These are phyloP conservation scores for Loripinus fragilis DNA, from an alignment of 2,888 invertebrate species.

Conservation along the genomic window DNA sequence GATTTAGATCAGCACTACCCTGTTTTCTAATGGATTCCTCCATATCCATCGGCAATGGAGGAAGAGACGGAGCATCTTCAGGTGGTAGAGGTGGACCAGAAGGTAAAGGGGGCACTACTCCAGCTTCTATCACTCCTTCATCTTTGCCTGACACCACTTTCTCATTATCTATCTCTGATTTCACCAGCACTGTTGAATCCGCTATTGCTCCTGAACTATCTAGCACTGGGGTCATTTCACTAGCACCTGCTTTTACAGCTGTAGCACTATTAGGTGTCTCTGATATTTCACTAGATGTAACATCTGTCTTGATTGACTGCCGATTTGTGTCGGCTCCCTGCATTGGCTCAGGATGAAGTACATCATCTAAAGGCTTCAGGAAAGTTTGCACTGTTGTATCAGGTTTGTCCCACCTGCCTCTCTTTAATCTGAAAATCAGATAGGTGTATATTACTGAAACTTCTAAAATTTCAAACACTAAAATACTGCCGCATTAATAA, in stretches of 20 bases:
- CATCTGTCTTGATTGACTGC: background rate
- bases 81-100: background rate
- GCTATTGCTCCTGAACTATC: background rate
- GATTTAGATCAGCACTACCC: background rate
- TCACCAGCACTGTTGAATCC: background rate
- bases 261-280: background rate
- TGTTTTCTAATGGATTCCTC: background rate
- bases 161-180: background rate
- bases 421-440: slow-evolving; percentile 46
- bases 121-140: too few relatives aligned
- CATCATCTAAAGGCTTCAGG: slow-evolving; percentile 13
- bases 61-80: slow-evolving; percentile 5
- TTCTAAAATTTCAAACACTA: too few relatives aligned
- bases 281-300: background rate
- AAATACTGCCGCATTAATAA: too few relatives aligned
- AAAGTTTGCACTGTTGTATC: slow-evolving; percentile 29
- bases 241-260: background rate
- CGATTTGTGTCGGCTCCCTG: background rate
- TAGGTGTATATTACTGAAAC: too few relatives aligned
- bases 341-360: slow-evolving; percentile 23
- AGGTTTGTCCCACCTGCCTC: slow-evolving; percentile 56
- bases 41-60: slow-evolving; percentile 2
- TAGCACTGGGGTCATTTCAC: background rate
- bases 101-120: too few relatives aligned
- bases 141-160: too few relatives aligned